phyloP scores from a whole-genome alignment of 2,797 vertebrate species.

The Threskiornis aethiopicus region DNA sequence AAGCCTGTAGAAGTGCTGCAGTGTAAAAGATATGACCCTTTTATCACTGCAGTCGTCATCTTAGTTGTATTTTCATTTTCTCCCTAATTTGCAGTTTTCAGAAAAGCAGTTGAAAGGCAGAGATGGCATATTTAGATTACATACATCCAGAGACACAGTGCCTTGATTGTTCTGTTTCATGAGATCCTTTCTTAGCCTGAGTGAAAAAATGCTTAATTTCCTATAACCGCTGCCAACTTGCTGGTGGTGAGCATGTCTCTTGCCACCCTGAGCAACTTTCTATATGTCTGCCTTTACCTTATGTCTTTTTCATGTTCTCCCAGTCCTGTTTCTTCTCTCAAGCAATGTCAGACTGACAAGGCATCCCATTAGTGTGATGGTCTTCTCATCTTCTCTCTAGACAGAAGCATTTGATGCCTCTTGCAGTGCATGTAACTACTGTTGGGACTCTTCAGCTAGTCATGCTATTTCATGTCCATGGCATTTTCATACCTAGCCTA shows the following conservation, averaged over 20 bases:
- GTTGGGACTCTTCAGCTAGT: background rate
- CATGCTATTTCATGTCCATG: background rate
- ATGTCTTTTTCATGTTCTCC: background rate
- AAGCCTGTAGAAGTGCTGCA: background rate
- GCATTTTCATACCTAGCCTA: background rate
- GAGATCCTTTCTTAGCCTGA: background rate
- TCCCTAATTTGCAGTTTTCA: conserved; percentile 10
- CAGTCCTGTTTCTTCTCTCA: background rate
- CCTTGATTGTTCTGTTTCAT: background rate
- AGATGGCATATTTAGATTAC: conserved; percentile 32
- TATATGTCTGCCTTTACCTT: background rate
- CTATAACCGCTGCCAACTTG: background rate
- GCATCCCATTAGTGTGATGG: background rate
- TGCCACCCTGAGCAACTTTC: background rate
- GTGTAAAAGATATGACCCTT: background rate
- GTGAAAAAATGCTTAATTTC: background rate
- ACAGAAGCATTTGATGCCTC: background rate
- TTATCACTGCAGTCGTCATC: background rate
- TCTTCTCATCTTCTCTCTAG: background rate
- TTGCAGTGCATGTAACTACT: background rate
- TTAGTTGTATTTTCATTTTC: conserved; percentile 5
- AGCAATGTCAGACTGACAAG: background rate
- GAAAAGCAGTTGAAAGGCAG: conserved; percentile 14
- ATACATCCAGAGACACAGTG: background rate
- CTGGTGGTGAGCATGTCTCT: background rate